A percentile compares a stretch with the other conserved stretches of the same genome.
These are phyloP conservation scores for Ooceraea biroi DNA, from an alignment of 1,140 invertebrate species.

Conservation along the genomic window DNA sequence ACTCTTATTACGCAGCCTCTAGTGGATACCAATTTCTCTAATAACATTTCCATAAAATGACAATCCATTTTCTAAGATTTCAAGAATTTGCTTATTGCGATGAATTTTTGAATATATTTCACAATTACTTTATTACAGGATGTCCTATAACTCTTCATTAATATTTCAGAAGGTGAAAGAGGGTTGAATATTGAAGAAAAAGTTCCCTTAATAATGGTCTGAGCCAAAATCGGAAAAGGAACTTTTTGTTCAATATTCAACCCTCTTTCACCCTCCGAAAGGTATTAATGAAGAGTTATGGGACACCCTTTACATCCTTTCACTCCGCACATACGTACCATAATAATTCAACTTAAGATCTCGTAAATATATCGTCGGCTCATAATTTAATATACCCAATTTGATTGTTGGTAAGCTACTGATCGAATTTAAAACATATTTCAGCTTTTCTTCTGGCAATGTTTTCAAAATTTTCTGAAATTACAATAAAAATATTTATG, in stretches of 20 bases:
- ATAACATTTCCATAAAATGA: conserved; percentile 64
- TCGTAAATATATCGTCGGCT: conserved; percentile 89
- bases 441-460: conserved; percentile 84
- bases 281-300: too few species aligned
- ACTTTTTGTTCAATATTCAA: too few species aligned
- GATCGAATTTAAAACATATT: conserved; percentile 65
- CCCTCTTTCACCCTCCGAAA: too few species aligned
- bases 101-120: too few species aligned
- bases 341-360: conserved; percentile 92
- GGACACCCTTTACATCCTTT: too few species aligned
- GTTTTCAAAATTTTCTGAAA: conserved; percentile 84
- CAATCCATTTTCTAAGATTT: conserved; percentile 12
- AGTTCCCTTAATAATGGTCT: too few species aligned
- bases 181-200: too few species aligned
- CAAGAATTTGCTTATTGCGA: not conserved
- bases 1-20: conserved; percentile 95
- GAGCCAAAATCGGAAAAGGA: too few species aligned
- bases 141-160: too few species aligned
- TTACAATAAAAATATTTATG: conserved; percentile 16
- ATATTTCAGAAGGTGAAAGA: too few species aligned
- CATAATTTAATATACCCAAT: conserved; percentile 91
- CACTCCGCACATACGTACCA: conserved; percentile 89
- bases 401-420: conserved; percentile 86
- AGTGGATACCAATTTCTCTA: conserved; percentile 93
- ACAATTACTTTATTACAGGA: too few species aligned